phyloP scores from a whole-genome alignment of 2,797 vertebrate species.

The Halcyon smyrnensis region DNA sequence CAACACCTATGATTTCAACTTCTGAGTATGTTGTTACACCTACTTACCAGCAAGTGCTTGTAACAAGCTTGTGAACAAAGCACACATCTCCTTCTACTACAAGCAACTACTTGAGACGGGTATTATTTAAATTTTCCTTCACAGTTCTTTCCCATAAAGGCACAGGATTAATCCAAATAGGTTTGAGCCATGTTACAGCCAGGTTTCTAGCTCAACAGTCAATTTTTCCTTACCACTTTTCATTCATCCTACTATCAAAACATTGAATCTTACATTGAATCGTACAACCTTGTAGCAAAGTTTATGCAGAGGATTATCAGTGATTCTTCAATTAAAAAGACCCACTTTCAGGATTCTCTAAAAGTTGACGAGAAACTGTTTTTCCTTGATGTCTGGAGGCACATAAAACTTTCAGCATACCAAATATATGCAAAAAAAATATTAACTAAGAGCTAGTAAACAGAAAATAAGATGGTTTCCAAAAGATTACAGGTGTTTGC shows the following conservation, averaged over 20 bases:
- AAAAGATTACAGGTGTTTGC: not conserved
- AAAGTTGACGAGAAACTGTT: not conserved
- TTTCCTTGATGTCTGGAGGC: not conserved
- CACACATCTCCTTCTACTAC: rapidly evolving
- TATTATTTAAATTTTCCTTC: not conserved
- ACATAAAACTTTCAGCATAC: not conserved
- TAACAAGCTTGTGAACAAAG: not conserved
- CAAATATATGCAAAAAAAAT: not conserved
- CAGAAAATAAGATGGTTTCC: not conserved
- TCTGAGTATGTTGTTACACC: not conserved
- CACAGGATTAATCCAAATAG: not conserved
- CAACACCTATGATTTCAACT: not conserved
- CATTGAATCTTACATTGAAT: not conserved
- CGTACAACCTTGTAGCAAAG: not conserved
- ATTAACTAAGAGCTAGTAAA: not conserved
- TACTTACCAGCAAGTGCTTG: not conserved
- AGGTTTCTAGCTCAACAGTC: not conserved
- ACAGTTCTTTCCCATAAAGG: not conserved
- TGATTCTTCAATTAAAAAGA: not conserved
- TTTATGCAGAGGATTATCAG: not conserved
- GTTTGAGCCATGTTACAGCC: not conserved
- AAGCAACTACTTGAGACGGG: not conserved
- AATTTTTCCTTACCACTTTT: not conserved
- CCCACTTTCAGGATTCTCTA: not conserved
- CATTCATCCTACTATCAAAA: not conserved